Percentiles rank a stretch among this genome's conserved stretches.
These are phyloP conservation scores for Drosophila koepferae DNA, from an alignment of 2,888 invertebrate species.

Conservation along the genomic window DNA sequence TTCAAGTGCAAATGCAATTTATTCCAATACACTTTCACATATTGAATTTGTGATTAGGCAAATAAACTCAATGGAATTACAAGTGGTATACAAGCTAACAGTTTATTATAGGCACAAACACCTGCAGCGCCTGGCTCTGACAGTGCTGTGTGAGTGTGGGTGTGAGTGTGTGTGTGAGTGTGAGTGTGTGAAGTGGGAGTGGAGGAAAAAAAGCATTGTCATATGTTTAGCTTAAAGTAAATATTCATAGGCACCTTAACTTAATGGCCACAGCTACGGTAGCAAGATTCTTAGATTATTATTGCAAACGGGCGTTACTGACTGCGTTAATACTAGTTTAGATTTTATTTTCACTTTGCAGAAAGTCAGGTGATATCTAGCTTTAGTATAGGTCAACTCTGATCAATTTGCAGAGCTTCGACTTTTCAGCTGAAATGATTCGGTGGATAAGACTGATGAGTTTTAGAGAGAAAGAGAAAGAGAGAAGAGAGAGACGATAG, in stretches of 20 bases:
- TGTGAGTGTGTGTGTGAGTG: neutral
- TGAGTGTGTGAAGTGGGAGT: neutral
- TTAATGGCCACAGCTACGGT: constrained; percentile 33
- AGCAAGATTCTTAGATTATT: neutral
- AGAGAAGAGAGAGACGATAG: no score
- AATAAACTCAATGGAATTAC: constrained; percentile 76
- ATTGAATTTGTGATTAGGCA: constrained; percentile 81
- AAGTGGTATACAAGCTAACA: constrained; percentile 60
- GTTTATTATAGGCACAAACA: constrained; percentile 50
- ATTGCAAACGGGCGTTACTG: neutral
- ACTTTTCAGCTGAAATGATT: no score
- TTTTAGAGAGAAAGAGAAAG: no score
- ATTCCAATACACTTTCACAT: constrained; percentile 78
- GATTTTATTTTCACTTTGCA: no score
- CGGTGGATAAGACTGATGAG: no score
- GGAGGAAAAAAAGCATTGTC: constrained; percentile 31
- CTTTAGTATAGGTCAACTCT: no score
- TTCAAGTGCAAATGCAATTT: constrained; percentile 68
- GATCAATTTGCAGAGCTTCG: no score
- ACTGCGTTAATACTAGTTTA: neutral
- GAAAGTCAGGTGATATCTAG: no score
- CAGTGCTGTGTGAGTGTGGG: neutral
- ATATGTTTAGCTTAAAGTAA: constrained; percentile 68
- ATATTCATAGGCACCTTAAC: constrained; percentile 73
- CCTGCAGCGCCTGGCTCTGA: constrained; percentile 1